A percentile compares a stretch with the other conserved stretches of the same genome.
Conservation (phyloP, 1,140 invertebrate genomes). For the Phortica variegata region DNA sequence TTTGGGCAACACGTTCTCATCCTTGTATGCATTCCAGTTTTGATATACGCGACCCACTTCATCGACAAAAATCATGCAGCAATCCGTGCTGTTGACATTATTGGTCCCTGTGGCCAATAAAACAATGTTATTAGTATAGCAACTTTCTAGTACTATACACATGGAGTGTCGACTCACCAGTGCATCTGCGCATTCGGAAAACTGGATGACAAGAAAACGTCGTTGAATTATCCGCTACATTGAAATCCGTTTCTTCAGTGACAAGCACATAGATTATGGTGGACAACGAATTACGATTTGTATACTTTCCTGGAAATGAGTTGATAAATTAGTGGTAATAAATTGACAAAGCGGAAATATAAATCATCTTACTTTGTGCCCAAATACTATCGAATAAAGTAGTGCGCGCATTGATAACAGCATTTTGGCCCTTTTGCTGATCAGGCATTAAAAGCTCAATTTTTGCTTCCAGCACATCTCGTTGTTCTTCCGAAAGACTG, state of each 20-base stretch:
- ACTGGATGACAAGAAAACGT: conserved; percentile 39
- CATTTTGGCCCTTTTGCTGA: conserved; percentile 8
- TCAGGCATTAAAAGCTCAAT: conserved; percentile 23
- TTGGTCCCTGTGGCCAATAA: background rate
- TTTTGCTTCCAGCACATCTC: conserved; percentile 12
- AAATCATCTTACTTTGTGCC: conserved; percentile 33
- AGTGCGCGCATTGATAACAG: conserved; percentile 9
- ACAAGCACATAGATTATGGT: conserved; percentile 43
- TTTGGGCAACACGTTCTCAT: conserved; percentile 32
- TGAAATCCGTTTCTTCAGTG: conserved; percentile 13
- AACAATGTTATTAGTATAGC: background rate
- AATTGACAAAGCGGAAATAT: background rate
- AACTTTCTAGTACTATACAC: background rate
- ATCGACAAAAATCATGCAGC: conserved; percentile 48
- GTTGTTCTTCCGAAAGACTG: conserved; percentile 23
- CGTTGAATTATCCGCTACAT: conserved; percentile 15
- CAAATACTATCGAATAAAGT: conserved; percentile 36
- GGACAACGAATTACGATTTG: conserved; percentile 35
- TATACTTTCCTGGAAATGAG: conserved; percentile 34
- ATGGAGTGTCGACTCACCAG: conserved; percentile 24
- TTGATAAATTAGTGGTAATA: background rate
- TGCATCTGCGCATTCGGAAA: conserved; percentile 37
- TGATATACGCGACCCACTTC: conserved; percentile 44
- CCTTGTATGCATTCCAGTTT: conserved; percentile 40
- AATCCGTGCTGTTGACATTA: conserved; percentile 29